These are phyloP conservation scores for Leptarthrus brevirostris DNA, from an alignment of 2,888 invertebrate species.

Conservation along the genomic window DNA sequence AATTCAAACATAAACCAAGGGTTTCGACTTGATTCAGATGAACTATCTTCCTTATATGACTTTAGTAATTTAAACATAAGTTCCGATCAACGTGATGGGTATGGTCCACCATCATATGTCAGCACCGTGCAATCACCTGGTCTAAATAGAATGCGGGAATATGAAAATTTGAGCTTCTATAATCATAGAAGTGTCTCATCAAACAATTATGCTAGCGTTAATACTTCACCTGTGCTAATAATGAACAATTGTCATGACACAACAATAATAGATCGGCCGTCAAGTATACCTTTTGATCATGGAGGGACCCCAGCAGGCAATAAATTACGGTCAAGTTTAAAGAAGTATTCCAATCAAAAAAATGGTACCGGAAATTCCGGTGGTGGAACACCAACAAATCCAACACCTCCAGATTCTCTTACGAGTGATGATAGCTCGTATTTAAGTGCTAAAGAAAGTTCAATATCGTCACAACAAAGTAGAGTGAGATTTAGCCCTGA, in stretches of 20 bases:
- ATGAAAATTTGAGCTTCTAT: constrained; percentile 59
- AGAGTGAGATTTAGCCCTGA: constrained; percentile 84
- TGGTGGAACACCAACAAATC: constrained; percentile 82
- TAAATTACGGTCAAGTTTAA: constrained; percentile 83
- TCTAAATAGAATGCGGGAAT: constrained; percentile 61
- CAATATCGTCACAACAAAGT: constrained; percentile 75
- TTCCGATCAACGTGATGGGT: constrained; percentile 14
- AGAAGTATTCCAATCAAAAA: constrained; percentile 74
- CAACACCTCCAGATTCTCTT: constrained; percentile 86
- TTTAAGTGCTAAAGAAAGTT: constrained; percentile 83
- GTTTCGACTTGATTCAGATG: constrained; percentile 74
- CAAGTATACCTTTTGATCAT: constrained; percentile 72
- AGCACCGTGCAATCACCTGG: constrained; percentile 23
- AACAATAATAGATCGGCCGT: constrained; percentile 62
- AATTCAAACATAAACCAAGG: constrained; percentile 73
- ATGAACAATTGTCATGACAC: constrained; percentile 12
- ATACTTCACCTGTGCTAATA: constrained; percentile 31
- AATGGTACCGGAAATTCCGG: constrained; percentile 44
- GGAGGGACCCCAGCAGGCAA: constrained; percentile 57
- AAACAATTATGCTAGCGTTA: constrained; percentile 38
- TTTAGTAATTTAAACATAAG: constrained; percentile 58
- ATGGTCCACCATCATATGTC: background rate
- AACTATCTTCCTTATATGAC: constrained; percentile 61
- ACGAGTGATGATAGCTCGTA: constrained; percentile 91
- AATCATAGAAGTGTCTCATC: constrained; percentile 51